Base-by-base conservation (phyloP, 30 jellyfish, hydroid and myxozoan genomes). In the Turritopsis rubra region DNA sequence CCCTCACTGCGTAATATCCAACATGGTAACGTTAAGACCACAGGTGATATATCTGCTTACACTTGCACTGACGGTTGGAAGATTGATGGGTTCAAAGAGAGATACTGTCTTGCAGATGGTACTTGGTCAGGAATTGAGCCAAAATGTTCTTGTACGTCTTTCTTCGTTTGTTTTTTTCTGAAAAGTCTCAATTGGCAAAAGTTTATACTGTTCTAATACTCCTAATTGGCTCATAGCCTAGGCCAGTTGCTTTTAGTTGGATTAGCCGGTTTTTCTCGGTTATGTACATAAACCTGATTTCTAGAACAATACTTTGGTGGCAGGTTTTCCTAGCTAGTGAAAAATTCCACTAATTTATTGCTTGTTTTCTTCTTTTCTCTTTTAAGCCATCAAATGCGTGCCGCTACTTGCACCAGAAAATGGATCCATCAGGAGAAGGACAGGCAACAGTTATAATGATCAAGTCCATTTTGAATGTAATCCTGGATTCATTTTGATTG, bases 41-140 rank as follows among this genome's bases (percentile, higher is more conserved):
- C 82, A 0, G 31, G 81, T 65, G 88, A 91, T 1, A 82, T 54
- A 4, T 93, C 88, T 21, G 73, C 93, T 18, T 92, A 84, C 82
- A 88, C 72, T 22, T 92, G 98, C 81, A 22, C 73, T 52, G 60
- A 95, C 26, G 96, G 98, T 18, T 92, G 85, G 79, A 85, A 85
- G 66, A 73, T 92, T 21, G 81, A 85, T 81, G 98, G 98, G 4
- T 83, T 86, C 28, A 53, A 66, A n/a, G 73, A 72, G 52, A 81
- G 98, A 52, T 21, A 78, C 3, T 92, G 98, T 72, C 90, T 41
- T 17, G 96, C 98, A 9, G 95, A 85, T 75, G 91, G 91, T 27
- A 41, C 84, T 25, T 92, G 96, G 98, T 84, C 96, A 19, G 98
- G 98, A 20, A 52, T 54, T 22, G 93, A 84, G 29, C 98, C 98